Evolutionary conservation across 2,888 invertebrate genomes (phyloP).

Genomic region (Brassicogethes aeneus): DNA sequence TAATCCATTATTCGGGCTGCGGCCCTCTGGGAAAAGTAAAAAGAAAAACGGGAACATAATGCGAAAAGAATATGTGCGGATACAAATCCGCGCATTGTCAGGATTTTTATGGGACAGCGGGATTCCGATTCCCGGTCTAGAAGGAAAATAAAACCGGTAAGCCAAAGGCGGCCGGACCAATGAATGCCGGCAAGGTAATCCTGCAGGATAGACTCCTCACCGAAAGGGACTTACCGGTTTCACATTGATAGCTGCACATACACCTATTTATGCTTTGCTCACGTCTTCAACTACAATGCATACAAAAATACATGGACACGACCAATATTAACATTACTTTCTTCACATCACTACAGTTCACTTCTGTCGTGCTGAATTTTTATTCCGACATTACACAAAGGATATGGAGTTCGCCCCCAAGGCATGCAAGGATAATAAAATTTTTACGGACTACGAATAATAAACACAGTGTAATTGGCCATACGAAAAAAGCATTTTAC

Average conservation of each 20-base stretch:
- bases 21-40: constrained; percentile 7
- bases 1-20: not conserved
- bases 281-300: too few species aligned
- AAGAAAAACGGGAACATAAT: constrained; percentile 18
- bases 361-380: too few species aligned
- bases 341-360: too few species aligned
- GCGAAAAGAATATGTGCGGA: constrained; percentile 31
- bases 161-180: constrained; percentile 1
- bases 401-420: too few species aligned
- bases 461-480: too few species aligned
- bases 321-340: too few species aligned
- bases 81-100: constrained; percentile 35
- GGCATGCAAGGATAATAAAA: too few species aligned
- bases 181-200: constrained; percentile 1
- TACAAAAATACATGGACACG: too few species aligned
- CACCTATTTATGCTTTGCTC: too few species aligned
- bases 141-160: not conserved
- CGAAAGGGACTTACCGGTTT: not conserved
- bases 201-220: not conserved
- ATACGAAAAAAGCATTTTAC: too few species aligned
- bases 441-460: too few species aligned
- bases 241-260: not conserved
- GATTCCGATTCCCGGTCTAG: not conserved
- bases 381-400: too few species aligned
- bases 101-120: constrained; percentile 35